Evolutionary conservation across 1,140 invertebrate species (phyloP).

Genomic region (Brachionus asplanchnoidis): DNA sequence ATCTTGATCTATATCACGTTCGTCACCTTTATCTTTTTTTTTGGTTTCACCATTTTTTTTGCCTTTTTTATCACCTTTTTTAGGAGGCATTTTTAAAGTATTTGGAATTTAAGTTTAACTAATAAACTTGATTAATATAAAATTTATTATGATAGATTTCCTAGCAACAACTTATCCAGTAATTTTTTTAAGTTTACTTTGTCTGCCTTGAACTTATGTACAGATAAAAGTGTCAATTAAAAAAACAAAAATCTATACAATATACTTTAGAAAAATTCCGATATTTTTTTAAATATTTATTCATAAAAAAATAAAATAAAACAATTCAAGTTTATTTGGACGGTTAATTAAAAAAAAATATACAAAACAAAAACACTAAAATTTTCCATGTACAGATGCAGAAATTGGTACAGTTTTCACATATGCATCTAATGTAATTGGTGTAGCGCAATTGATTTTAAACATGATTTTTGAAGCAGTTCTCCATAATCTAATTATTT

Average conservation of each 20-base stretch:
- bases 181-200: not conserved
- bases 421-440: no score
- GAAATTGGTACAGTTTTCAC: no score
- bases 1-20: slow-evolving; percentile 28
- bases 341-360: no score
- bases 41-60: slow-evolving; percentile 6
- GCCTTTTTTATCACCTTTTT: slow-evolving; percentile 29
- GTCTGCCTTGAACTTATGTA: not conserved
- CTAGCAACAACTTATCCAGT: not conserved
- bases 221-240: not conserved
- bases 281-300: no score
- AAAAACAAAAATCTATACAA: not conserved
- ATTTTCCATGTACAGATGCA: no score
- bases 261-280: no score
- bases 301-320: no score
- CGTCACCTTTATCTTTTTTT: not conserved
- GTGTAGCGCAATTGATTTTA: no score
- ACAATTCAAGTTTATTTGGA: no score
- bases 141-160: not conserved
- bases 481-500: no score
- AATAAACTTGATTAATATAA: not conserved
- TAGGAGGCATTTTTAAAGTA: slow-evolving; percentile 18
- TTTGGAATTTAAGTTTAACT: not conserved
- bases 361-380: no score
- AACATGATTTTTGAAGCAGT: no score